Base-by-base conservation (phyloP, 2,797 vertebrate species). In the Acanthurus leucopareius region DNA sequence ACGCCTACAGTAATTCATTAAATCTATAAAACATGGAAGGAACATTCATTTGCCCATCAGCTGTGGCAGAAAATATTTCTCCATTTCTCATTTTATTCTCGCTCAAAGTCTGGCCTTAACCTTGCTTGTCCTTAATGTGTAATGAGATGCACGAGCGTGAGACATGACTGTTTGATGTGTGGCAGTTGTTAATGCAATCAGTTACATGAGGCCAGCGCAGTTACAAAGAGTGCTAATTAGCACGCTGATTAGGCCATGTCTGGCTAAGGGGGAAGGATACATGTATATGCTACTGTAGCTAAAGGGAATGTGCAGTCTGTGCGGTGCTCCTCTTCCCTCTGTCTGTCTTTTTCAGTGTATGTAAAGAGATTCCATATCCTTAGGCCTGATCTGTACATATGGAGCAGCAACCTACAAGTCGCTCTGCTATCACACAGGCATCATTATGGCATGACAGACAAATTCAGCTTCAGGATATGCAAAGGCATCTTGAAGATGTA, bases 151-250 rank as follows among this genome's bases (percentile, higher is more conserved):
- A 88, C 75, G 76, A 85, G 78, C 64, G 1, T 20, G 84, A 89
- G 83, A 83, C 66, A 57, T 56, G 84, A 86, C 83, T 84, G 88
- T 91, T 86, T 94, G 87, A 94, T 92, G 84, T 88, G 88, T 89
- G 85, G 82, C 83, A 86, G 85, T 87, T 90, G 89, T 93, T 94
- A 89, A 93, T 87, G 88, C 87, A 91, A 92, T 92, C 91, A 93
- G 88, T 92, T 90, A 92, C 83, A 89, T 60, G 87, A 86, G 67
- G 85, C 80, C 65, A 69, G 85, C 61, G 69, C 70, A 76, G 72
- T 89, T 90, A 90, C 83, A 91, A 84, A 84, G 79, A 89, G 73
- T 9, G 74, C 84, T 94, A 93, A 93, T 93, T 92, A 92, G 79
- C 86, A 58, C 10, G 40, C 80, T 91, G 93, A 93, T 93, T 91